phyloP scores from a whole-genome alignment of 1,140 invertebrate species.

The Monochamus saltuarius region DNA sequence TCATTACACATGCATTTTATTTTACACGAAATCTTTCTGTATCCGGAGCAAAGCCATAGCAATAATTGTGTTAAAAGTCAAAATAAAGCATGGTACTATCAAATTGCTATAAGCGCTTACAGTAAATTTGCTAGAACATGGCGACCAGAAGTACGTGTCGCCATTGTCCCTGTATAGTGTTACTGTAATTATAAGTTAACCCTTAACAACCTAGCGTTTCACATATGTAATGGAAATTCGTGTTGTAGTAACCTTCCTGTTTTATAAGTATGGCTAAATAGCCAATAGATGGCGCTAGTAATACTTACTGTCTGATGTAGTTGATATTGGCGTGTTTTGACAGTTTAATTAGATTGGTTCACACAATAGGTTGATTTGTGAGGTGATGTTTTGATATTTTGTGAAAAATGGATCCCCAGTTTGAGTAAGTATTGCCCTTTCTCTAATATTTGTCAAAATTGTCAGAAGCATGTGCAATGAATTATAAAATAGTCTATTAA shows the following conservation, averaged over 20 bases:
- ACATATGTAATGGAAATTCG: background rate
- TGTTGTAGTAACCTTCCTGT: background rate
- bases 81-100: too few species aligned
- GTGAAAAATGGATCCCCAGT: background rate
- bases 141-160: too few species aligned
- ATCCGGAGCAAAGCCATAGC: too few species aligned
- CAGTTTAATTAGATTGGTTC: background rate
- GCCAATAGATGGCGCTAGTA: slow-evolving; percentile 3
- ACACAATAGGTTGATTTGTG: background rate
- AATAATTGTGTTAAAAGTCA: too few species aligned
- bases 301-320: background rate
- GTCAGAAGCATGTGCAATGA: background rate
- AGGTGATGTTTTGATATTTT: background rate
- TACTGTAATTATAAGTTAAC: too few species aligned
- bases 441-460: background rate
- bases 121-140: too few species aligned
- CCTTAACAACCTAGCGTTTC: background rate
- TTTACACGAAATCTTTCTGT: too few species aligned
- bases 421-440: slow-evolving; percentile 9
- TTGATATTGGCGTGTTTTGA: background rate
- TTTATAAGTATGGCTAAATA: background rate
- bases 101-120: too few species aligned
- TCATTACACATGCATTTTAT: too few species aligned
- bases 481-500: background rate
- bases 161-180: too few species aligned